A percentile compares a stretch with the other conserved stretches of the same genome.
phyloP scores from a whole-genome alignment of 2,113 vertebrate species.

The Octodon degus region DNA sequence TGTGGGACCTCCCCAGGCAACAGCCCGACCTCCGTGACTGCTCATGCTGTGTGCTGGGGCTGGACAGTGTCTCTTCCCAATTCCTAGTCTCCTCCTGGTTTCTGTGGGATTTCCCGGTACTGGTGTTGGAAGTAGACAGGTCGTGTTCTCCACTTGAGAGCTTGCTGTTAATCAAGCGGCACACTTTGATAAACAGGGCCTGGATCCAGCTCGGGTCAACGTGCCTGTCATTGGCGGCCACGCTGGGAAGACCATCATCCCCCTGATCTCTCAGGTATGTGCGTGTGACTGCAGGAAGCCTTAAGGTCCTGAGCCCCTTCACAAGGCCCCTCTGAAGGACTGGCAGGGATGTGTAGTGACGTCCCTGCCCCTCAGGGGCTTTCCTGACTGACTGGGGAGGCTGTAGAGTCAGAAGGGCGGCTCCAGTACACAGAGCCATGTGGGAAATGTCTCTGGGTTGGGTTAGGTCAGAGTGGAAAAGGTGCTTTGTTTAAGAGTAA shows the following conservation, averaged over 20 bases:
- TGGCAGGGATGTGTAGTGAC: neutral
- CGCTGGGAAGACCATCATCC: conserved; percentile 98
- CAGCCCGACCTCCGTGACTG: accelerated
- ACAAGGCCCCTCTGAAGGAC: neutral
- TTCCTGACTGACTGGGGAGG: neutral
- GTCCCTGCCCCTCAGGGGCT: neutral
- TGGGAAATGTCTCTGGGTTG: neutral
- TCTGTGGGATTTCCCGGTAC: neutral
- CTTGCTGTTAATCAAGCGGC: neutral
- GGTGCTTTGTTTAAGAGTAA: neutral
- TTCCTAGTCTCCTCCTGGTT: neutral
- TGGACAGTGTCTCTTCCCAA: accelerated
- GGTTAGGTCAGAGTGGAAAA: neutral
- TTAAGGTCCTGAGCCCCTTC: accelerated
- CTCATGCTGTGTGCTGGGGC: neutral
- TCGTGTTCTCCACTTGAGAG: neutral
- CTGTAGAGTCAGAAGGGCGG: neutral
- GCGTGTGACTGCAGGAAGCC: neutral
- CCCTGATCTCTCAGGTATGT: conserved; percentile 94
- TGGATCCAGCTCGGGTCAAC: conserved; percentile 95
- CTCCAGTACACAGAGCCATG: neutral
- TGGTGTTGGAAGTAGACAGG: neutral
- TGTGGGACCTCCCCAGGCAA: neutral
- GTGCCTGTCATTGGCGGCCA: conserved; percentile 97
- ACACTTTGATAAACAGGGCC: conserved; percentile 85